A percentile compares a stretch with the other conserved stretches of the same genome.
Evolutionary conservation across 2,797 vertebrate genomes (phyloP).

Genomic region (Urosaurus nigricauda): DNA sequence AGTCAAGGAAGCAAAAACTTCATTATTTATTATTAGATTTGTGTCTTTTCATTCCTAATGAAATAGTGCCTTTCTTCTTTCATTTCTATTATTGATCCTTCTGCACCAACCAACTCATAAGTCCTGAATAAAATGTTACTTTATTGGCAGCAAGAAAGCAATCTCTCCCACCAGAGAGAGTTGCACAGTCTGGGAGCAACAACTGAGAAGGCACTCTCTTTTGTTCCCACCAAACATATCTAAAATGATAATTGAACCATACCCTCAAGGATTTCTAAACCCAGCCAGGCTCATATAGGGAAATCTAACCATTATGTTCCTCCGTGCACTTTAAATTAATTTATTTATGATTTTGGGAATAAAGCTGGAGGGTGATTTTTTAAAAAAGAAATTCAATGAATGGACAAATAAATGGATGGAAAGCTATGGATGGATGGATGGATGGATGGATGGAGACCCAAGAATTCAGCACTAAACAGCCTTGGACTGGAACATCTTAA

Average conservation of each 20-base stretch:
- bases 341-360: neutral
- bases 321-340: neutral
- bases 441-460: neutral
- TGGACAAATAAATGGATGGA: too few relatives aligned
- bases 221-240: too few relatives aligned
- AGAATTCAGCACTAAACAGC: neutral
- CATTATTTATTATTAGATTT: constrained; percentile 79
- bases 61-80: constrained; percentile 66
- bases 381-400: neutral
- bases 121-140: too few relatives aligned
- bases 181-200: too few relatives aligned
- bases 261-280: too few relatives aligned
- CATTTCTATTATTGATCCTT: constrained; percentile 63
- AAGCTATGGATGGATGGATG: too few relatives aligned
- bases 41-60: constrained; percentile 68
- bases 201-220: too few relatives aligned
- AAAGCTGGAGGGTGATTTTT: neutral
- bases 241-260: too few relatives aligned
- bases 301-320: too few relatives aligned
- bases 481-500: neutral
- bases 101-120: neutral
- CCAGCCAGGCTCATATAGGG: too few relatives aligned
- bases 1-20: constrained; percentile 49
- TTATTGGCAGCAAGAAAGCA: too few relatives aligned
- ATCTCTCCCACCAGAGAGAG: too few relatives aligned